These are phyloP conservation scores for Alitta virens DNA, from an alignment of 2,888 invertebrate species.

Conservation along the genomic window DNA sequence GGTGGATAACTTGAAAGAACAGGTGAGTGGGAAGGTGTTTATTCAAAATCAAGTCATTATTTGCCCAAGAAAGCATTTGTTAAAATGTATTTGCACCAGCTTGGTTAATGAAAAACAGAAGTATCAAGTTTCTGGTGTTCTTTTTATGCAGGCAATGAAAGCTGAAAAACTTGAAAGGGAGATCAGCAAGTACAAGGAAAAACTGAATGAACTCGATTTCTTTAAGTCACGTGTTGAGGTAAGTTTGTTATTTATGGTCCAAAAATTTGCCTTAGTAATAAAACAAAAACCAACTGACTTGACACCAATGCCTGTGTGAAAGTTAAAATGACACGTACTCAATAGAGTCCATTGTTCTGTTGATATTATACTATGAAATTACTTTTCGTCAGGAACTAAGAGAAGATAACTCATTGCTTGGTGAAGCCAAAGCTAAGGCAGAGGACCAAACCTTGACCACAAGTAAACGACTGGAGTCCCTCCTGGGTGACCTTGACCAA, in stretches of 20 bases:
- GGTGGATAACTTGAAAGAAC: conserved; percentile 87
- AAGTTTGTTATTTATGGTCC: conserved; percentile 18
- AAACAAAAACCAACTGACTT: no score
- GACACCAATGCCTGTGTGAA: no score
- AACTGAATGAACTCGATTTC: conserved; percentile 88
- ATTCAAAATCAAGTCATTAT: no score
- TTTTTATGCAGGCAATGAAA: conserved; percentile 68
- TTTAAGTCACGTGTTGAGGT: conserved; percentile 85
- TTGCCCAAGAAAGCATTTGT: no score
- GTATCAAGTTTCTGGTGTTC: not conserved
- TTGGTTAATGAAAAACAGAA: no score
- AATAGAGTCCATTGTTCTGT: no score
- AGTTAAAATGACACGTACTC: no score
- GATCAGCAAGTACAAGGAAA: conserved; percentile 82
- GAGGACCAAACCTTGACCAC: conserved; percentile 71
- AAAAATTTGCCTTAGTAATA: no score
- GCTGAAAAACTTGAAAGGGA: conserved; percentile 84
- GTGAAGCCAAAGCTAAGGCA: conserved; percentile 87
- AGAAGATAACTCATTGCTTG: conserved; percentile 86
- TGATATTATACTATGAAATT: not conserved
- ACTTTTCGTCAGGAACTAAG: conserved; percentile 66
- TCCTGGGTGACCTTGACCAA: conserved; percentile 21
- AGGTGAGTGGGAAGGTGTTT: conserved; percentile 37
- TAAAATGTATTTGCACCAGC: no score
- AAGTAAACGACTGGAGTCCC: conserved; percentile 9